Percentiles rank a stretch among this genome's conserved stretches.
Conservation (phyloP, 2,888 invertebrate genomes). For the Alcis repandata region DNA sequence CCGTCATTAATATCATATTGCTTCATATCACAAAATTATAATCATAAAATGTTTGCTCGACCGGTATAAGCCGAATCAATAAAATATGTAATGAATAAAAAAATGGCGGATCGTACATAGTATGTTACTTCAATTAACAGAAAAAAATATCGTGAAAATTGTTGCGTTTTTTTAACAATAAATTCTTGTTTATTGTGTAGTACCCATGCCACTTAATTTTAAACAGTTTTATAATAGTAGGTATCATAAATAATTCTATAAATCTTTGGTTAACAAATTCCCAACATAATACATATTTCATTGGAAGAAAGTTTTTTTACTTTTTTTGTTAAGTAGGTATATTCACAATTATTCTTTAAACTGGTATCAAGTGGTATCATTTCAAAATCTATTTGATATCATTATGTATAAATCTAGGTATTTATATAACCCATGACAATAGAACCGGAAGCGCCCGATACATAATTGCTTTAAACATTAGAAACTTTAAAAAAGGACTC, state of each 20-base stretch:
- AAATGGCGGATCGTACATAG: too few species aligned
- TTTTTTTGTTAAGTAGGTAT: neutral
- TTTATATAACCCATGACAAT: neutral
- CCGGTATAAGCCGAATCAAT: too few species aligned
- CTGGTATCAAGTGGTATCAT: neutral
- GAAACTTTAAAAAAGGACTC: neutral
- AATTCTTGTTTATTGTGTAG: too few species aligned
- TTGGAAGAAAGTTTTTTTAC: slow-evolving; percentile 2
- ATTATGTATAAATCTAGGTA: neutral
- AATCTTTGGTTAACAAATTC: neutral
- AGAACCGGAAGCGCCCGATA: slow-evolving; percentile 12
- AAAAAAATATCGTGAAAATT: too few species aligned
- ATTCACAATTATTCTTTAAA: neutral
- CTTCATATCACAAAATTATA: slow-evolving; percentile 31
- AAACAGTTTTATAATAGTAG: neutral
- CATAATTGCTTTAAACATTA: slow-evolving; percentile 8
- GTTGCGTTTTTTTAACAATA: too few species aligned
- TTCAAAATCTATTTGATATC: neutral
- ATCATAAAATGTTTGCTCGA: neutral
- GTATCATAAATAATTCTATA: neutral
- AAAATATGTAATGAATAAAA: too few species aligned
- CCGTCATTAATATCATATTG: slow-evolving; percentile 13
- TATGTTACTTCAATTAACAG: too few species aligned
- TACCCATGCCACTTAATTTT: too few species aligned
- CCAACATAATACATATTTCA: neutral